Evolutionary conservation across 2,888 invertebrate genomes (phyloP), one percentile per base, ranked within the genome.

Genomic region (Drosophila bunnanda): DNA sequence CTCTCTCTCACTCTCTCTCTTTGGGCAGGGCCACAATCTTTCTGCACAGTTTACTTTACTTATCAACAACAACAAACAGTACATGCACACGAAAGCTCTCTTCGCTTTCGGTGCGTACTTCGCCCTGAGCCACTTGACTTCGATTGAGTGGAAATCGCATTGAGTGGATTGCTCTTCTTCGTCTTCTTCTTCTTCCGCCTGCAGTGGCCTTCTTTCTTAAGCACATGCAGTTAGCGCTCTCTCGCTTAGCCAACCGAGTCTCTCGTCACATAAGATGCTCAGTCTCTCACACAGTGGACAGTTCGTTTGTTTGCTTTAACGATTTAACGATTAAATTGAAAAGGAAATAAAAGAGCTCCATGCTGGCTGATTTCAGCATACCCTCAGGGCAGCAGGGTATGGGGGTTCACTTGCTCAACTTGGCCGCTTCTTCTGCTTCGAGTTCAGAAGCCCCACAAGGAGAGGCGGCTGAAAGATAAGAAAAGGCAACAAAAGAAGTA

Each of bases 41-140:
- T 41, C 53, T 55, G 52, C 65, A 71, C 52, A 65, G 75, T 82
- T 87, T 77, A 66, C 73, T 82, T 82, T 78, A 78, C 77, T 82
- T 87, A 84, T 84, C 88, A 64, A 67, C 39, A 54, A 48, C 32
- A 62, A 69, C 32, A 65, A 58, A 54, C 38, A 48, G 54, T 60
- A 52, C 65, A 74, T 80, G 69, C 78, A 71, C 64, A 62, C 56
- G 69, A 55, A 53, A 82, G 28, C 55, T 72, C 52, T 72, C 34
- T 67, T 44, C 46, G 38, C 28, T 12, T 64, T 43, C 57, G 28
- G 55, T 68, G 55, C 62, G 41, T 66, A 53, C 48, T 48, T 54
- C 25, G 38, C n/a, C 38, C 60, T 34, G 53, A 54, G 36, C 30
- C 39, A 50, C 36, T 54, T 50, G 30, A 52, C 22, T 60, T 55